Evolutionary conservation across 1,140 invertebrate genomes (phyloP).

Genomic region (Nymphalis io): DNA sequence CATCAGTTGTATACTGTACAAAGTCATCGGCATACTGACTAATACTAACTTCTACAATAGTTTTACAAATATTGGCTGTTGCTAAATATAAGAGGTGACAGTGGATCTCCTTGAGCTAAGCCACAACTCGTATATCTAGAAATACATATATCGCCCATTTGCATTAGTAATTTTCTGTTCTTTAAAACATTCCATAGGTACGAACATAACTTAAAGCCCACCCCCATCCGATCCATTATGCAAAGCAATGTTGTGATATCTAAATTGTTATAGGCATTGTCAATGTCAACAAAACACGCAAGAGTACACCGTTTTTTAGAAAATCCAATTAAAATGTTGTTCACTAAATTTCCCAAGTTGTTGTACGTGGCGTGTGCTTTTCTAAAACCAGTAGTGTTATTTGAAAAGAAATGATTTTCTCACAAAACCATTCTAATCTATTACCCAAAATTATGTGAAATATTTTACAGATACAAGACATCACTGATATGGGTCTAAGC

Average conservation of each 20-base stretch:
- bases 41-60: background rate
- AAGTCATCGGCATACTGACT: conserved; percentile 1
- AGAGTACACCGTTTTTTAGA: background rate
- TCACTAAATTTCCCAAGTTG: background rate
- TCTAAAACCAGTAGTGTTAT: conserved; percentile 1
- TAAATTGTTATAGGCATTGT: conserved; percentile 2
- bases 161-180: background rate
- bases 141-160: background rate
- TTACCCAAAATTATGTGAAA: conserved; percentile 6
- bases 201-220: background rate
- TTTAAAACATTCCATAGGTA: background rate
- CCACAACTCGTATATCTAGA: conserved; percentile 1
- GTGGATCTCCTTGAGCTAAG: conserved; percentile 2
- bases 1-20: background rate
- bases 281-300: background rate
- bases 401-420: background rate
- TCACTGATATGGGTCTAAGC: background rate
- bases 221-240: background rate
- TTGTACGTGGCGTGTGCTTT: background rate
- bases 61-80: background rate
- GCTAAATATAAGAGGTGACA: background rate
- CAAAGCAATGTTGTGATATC: background rate
- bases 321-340: background rate
- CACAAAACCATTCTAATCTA: conserved; percentile 15
- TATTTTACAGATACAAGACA: conserved; percentile 3